Conservation (phyloP, 2,113 vertebrate species). For the Syrrhaptes paradoxus region DNA sequence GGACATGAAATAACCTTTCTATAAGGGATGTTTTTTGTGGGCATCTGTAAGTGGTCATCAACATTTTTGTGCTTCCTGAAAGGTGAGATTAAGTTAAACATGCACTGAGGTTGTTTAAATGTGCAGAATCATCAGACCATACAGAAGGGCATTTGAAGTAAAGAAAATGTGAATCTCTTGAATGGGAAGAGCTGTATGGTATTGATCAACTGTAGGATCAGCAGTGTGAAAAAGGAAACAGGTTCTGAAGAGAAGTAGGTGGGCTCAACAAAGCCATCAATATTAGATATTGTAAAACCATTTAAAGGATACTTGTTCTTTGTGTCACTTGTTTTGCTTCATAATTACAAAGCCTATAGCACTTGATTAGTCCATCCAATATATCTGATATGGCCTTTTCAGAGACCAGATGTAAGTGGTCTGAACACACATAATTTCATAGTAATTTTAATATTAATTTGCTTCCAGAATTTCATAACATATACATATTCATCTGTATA, state of each 20-base stretch:
- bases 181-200: background rate
- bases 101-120: background rate
- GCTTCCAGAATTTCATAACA: background rate
- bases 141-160: background rate
- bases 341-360: background rate
- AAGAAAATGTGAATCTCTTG: background rate
- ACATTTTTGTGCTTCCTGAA: background rate
- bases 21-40: background rate
- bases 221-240: background rate
- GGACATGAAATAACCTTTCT: background rate
- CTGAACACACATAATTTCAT: background rate
- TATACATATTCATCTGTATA: background rate
- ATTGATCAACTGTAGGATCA: background rate
- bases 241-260: background rate
- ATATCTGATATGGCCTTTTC: background rate
- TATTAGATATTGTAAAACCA: background rate
- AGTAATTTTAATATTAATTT: background rate
- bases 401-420: background rate
- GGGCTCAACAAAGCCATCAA: background rate
- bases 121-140: background rate
- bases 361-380: background rate
- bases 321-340: background rate
- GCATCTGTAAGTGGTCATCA: background rate
- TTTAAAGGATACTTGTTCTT: background rate
- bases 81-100: background rate